Conservation (phyloP, 2,888 invertebrate genomes). For the Brachypalpus laphriformis region DNA sequence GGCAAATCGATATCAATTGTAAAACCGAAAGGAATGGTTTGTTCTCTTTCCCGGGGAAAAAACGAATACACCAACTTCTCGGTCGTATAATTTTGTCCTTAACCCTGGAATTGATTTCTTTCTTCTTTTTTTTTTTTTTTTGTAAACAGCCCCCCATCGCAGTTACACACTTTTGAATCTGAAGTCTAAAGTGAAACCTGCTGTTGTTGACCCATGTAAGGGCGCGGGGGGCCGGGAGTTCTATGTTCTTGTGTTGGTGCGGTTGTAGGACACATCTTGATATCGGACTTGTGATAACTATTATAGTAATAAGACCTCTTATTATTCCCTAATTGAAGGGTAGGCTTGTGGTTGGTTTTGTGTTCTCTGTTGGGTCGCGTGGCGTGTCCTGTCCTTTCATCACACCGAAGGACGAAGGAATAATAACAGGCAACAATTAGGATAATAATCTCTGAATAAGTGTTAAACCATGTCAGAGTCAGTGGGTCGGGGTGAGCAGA, state of each 20-base stretch:
- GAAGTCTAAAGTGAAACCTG: constrained; percentile 1
- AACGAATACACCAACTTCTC: constrained; percentile 7
- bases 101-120: constrained; percentile 37
- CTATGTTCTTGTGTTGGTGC: not conserved
- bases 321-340: constrained; percentile 28
- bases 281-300: constrained; percentile 12
- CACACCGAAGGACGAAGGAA: too few species aligned
- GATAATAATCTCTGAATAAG: not conserved
- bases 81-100: constrained; percentile 30
- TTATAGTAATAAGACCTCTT: constrained; percentile 10
- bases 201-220: not conserved
- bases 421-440: not conserved
- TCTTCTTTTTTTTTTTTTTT: not conserved
- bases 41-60: not conserved
- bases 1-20: constrained; percentile 46
- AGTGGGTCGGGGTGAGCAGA: not conserved
- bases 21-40: not conserved
- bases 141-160: not conserved
- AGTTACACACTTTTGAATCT: constrained; percentile 6
- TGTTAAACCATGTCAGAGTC: not conserved
- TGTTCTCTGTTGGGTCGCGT: not conserved
- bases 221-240: not conserved
- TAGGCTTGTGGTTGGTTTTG: not conserved
- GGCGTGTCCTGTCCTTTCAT: not conserved
- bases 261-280: constrained; percentile 3